Evolutionary conservation across 2,797 vertebrate genomes (phyloP), one percentile per base, ranked within the genome.

Genomic region (Cirrhinus mrigala): DNA sequence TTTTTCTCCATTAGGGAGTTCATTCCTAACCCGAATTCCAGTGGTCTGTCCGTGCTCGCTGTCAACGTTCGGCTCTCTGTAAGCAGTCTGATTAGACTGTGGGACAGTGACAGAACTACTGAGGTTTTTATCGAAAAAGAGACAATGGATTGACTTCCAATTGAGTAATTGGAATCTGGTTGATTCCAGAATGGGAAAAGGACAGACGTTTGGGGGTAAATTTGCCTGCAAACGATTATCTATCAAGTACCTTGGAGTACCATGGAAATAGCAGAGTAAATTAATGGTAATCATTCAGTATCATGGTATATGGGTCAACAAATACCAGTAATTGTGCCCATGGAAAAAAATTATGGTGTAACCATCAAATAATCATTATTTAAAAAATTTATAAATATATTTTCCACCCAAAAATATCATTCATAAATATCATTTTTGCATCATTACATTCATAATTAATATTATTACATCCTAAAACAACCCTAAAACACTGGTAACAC

Each of bases 1-100:
- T 95, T 92, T 94, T 0, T 56, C 92, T 94, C 94, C 93, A 96
- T 96, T 97, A 95, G 92, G 40, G 50, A 46, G 81, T 82, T 74
- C 70, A 82, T 92, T 91, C 90, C 92, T 91, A 93, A 92, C 84
- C 91, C 40, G 54, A 80, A 87, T 79, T 88, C 68, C 74, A 77
- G 16, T n/a, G 81, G 81, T 79, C 40, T 82, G 62, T 56, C 82
- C 50, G 44, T 83, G 62, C 83, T 87, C 58, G 48, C 82, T 79
- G 64, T 78, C 75, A 69, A 20, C 37, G n/a, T 87, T 84, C 74
- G 33, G 71, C 18, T 79, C 50, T 15, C 62, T 40, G 52, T 56
- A 77, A 48, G 56, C 50, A 64, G 75, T 60, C 64, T 58, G 83
- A 85, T 82, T 74, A 66, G 56, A 58, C 69, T 27, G 24, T 46